Evolutionary conservation across 2,797 vertebrate genomes (phyloP), one percentile per base, ranked within the genome.

Genomic region (Leuciscus waleckii): DNA sequence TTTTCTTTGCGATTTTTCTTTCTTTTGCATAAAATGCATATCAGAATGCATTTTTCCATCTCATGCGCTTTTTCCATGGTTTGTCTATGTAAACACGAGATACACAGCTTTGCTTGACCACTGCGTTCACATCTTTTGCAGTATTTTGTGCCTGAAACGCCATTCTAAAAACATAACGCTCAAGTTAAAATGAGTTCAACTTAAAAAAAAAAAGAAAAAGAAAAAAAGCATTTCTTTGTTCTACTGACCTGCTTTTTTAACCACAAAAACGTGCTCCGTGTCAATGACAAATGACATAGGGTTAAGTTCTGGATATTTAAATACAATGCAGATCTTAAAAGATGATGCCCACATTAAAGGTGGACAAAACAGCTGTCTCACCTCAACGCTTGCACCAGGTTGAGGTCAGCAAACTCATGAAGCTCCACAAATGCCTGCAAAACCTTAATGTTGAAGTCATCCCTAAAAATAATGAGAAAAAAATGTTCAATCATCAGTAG

Each of bases 391-490:
- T 99, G 98, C 65, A 99, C 95, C 2, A 96, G 96, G 93, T 99
- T 98, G 92, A 99, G 97, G 91, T 99, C 97, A 5, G 97, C 97
- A 92, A 99, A 99, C 94, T 99, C 98, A 81, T 99, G 98, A 91
- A 99, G 97, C 93, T 99, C 98, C 89, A 99, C 98, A 89, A 99
- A 99, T 7, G 98, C 98, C 90, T 98, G 97, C 74, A 99, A 96
- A 91, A 99, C 98, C 92, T 97, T 98, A 92, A 99, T 97, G 92
- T 99, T 99, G 94, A 99, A 99, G 78, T 99, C 98, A 85, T 99
- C 98, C 92, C 98, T 99, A 75, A 79, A 56, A 90, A 88, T 88
- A 86, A 85, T 85, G 19, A 79, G 77, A 85, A 79, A 73, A 83
- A 63, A 71, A 67, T 58, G 49, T 32, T 63, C 21, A 81, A 88